phyloP scores from a whole-genome alignment of 2,888 invertebrate species.

The Allacma fusca region DNA sequence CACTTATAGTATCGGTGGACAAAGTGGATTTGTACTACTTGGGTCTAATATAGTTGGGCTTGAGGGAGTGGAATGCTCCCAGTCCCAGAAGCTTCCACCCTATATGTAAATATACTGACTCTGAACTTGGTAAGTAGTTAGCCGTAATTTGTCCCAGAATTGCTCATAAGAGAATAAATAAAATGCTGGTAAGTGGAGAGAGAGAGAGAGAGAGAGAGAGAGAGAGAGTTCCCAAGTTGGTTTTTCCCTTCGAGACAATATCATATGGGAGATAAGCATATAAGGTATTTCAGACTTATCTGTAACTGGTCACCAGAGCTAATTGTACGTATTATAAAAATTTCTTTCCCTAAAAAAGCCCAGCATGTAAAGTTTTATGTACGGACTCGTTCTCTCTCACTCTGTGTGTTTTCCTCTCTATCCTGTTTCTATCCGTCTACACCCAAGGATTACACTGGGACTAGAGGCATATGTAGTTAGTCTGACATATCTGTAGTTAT shows the following conservation, averaged over 20 bases:
- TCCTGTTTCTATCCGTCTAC: not conserved
- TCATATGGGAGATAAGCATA: not conserved
- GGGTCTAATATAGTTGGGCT: too few relatives aligned
- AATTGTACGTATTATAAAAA: conserved; percentile 16
- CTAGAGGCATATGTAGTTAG: too few relatives aligned
- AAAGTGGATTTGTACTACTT: too few relatives aligned
- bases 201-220: too few relatives aligned
- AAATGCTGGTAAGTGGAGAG: not conserved
- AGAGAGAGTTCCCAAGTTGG: not conserved
- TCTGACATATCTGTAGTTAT: not conserved
- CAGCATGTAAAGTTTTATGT: not conserved
- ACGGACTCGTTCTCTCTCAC: too few relatives aligned
- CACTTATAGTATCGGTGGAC: too few relatives aligned
- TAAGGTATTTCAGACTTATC: conserved; percentile 3
- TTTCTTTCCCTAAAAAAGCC: conserved; percentile 1
- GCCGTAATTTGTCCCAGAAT: not conserved
- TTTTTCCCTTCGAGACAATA: not conserved
- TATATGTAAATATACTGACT: too few relatives aligned
- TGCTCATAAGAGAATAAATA: conserved; percentile 3
- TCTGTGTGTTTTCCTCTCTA: too few relatives aligned
- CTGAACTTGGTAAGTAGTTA: not conserved
- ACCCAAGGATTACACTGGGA: too few relatives aligned
- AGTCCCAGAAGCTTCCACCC: too few relatives aligned
- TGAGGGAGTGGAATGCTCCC: too few relatives aligned
- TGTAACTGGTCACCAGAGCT: not conserved